Conservation (phyloP, 2,113 vertebrate genomes). For the Sturnira hondurensis region DNA sequence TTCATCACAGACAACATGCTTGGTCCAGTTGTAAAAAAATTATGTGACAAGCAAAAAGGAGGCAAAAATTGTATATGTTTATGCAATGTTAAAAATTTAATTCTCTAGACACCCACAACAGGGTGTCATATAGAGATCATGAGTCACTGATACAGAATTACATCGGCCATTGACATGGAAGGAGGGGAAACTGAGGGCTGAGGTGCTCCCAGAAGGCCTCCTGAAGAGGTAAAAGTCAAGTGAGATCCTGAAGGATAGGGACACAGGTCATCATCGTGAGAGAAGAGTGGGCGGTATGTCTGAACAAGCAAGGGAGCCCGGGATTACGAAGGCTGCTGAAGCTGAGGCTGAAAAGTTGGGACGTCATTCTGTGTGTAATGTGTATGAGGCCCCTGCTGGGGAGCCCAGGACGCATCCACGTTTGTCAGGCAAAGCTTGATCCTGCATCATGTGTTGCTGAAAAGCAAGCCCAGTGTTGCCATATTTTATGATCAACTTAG, state of each 20-base stretch:
- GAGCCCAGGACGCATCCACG: neutral
- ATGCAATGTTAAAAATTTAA: neutral
- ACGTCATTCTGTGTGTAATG: neutral
- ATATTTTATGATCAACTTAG: neutral
- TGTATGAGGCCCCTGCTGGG: too few relatives aligned
- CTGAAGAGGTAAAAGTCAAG: neutral
- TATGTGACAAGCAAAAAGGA: neutral
- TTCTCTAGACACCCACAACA: neutral
- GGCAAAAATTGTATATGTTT: neutral
- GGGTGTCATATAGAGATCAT: neutral
- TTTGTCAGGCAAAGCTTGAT: rapidly evolving
- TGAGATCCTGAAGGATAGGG: neutral
- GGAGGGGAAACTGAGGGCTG: neutral
- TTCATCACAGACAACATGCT: neutral
- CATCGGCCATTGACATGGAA: neutral
- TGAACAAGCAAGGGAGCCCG: neutral
- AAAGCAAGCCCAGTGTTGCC: neutral
- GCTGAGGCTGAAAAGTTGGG: neutral
- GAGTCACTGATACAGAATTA: neutral
- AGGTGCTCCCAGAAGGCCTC: neutral
- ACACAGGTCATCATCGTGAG: neutral
- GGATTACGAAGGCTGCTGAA: rapidly evolving
- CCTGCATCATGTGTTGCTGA: neutral
- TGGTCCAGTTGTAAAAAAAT: neutral
- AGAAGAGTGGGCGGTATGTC: neutral